Conservation (phyloP, 2,113 vertebrate genomes). For the Myiozetetes cayanensis region DNA sequence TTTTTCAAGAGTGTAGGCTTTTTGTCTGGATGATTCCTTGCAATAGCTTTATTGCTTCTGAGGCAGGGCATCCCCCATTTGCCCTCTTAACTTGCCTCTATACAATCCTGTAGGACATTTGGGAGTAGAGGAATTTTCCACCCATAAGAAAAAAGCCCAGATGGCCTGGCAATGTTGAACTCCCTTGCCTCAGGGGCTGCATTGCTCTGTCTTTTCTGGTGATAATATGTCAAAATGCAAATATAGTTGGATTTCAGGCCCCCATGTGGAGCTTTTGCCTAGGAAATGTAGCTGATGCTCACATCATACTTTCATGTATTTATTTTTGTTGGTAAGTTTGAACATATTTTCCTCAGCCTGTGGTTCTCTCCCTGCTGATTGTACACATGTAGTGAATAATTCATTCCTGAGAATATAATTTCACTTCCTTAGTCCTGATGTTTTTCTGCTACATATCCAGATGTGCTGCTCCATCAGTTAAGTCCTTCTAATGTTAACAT, state of each 20-base stretch:
- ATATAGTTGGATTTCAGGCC: constrained; percentile 41
- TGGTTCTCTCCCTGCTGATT: constrained; percentile 45
- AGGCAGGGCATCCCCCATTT: neutral
- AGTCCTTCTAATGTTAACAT: neutral
- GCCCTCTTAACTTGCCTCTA: neutral
- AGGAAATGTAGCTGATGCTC: constrained; percentile 47
- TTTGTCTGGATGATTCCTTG: neutral
- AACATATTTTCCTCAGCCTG: constrained; percentile 55
- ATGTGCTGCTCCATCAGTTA: neutral
- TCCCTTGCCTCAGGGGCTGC: constrained; percentile 19
- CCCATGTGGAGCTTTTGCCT: constrained; percentile 50
- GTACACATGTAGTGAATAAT: constrained; percentile 43
- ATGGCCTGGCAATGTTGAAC: constrained; percentile 31
- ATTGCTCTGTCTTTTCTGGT: constrained; percentile 44
- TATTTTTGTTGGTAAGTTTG: constrained; percentile 58
- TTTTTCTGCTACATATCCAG: constrained; percentile 20
- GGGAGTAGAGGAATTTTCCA: constrained; percentile 26
- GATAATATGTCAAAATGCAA: constrained; percentile 63
- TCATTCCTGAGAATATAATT: constrained; percentile 39
- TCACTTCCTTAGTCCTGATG: constrained; percentile 3
- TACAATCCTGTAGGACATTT: neutral
- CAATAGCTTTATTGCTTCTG: neutral
- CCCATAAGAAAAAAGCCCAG: constrained; percentile 14
- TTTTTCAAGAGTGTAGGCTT: neutral
- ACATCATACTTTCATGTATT: constrained; percentile 50